Conservation (phyloP, 92 coral and sea anemone species). For the Plumapathes pennacea region DNA sequence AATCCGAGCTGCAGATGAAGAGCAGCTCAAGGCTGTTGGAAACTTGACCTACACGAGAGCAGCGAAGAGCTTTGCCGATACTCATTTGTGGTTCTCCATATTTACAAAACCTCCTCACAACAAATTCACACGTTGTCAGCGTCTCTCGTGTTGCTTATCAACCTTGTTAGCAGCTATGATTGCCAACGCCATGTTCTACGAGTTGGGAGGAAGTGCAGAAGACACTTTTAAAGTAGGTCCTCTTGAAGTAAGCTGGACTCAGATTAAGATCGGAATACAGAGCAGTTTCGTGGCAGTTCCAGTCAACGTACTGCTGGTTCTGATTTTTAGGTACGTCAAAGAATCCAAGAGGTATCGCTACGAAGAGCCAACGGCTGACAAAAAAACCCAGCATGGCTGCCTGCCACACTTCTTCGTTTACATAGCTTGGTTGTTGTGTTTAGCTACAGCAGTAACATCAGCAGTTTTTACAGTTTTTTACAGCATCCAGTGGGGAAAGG, state of each 20-base stretch:
- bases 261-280: conserved; percentile 79
- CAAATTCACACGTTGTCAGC: conserved; percentile 62
- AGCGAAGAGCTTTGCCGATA: conserved; percentile 65
- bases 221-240: conserved; percentile 79
- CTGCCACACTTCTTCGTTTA: conserved; percentile 60
- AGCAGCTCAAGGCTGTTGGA: conserved; percentile 58
- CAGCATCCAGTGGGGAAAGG: conserved; percentile 58
- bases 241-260: conserved; percentile 72
- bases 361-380: neutral
- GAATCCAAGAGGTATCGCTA: no score
- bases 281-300: conserved; percentile 79
- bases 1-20: conserved; percentile 49
- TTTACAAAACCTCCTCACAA: conserved; percentile 75
- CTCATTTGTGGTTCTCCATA: conserved; percentile 73
- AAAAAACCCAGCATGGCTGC: conserved; percentile 18
- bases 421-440: conserved; percentile 57
- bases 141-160: conserved; percentile 60
- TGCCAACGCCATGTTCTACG: conserved; percentile 72
- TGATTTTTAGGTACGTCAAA: conserved; percentile 70
- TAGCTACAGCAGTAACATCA: conserved; percentile 45
- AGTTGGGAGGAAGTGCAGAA: conserved; percentile 45
- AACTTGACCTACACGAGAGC: conserved; percentile 56
- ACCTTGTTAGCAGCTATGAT: conserved; percentile 63
- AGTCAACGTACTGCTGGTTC: conserved; percentile 63
- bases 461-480: conserved; percentile 46